These are phyloP conservation scores for Drosophila asahinai DNA, from an alignment of 1,140 invertebrate species.

Conservation along the genomic window DNA sequence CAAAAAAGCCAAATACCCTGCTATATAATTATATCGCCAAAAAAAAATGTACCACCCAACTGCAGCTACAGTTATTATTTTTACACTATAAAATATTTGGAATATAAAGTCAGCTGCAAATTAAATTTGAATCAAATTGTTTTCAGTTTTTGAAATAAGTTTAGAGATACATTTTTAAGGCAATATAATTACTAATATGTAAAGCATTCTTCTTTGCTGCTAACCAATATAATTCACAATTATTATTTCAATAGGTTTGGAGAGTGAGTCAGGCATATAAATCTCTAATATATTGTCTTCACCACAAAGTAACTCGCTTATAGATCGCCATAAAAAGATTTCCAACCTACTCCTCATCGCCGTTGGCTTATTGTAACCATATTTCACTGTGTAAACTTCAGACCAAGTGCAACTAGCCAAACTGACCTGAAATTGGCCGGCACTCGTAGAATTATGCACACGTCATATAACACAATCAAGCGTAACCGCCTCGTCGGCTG, in stretches of 20 bases:
- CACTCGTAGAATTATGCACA: slow-evolving; percentile 64
- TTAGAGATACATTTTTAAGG: background rate
- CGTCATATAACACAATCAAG: slow-evolving; percentile 79
- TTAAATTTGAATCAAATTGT: background rate
- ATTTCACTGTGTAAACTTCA: slow-evolving; percentile 1
- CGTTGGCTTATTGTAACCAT: background rate
- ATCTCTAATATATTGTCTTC: background rate
- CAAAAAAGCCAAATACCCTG: background rate
- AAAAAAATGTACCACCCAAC: background rate
- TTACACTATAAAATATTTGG: background rate
- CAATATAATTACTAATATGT: background rate
- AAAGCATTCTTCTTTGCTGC: background rate
- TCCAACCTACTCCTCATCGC: background rate
- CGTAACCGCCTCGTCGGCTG: slow-evolving; percentile 68
- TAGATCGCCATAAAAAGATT: background rate
- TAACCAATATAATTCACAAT: too few species aligned
- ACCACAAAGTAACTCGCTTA: background rate
- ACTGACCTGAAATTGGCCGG: slow-evolving; percentile 18
- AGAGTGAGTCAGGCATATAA: too few species aligned
- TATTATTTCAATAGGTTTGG: too few species aligned
- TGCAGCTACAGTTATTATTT: background rate
- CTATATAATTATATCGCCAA: slow-evolving; percentile 36
- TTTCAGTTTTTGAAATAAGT: too few species aligned
- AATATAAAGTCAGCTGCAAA: background rate
- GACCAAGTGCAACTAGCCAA: background rate